Base-by-base conservation (phyloP, 2,888 invertebrate species). In the Zygaena filipendulae region DNA sequence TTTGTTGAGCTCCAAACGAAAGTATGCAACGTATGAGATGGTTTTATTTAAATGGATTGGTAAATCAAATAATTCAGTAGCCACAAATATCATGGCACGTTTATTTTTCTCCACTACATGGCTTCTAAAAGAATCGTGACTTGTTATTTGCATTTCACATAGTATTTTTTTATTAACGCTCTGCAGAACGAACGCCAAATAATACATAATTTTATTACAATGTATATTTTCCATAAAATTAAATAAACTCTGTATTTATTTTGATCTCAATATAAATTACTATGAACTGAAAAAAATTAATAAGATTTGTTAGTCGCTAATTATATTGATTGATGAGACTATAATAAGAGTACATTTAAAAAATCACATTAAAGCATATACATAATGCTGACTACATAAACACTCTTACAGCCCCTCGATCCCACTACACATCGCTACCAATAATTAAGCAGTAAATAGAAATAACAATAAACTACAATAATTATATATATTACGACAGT, bases 91-190 rank as follows among this genome's bases (percentile, higher is more conserved):
- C 79, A 81, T 81, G 81, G 81, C 81, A 81, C 81, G 79, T 81
- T 81, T 80, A 81, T 81, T 81, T 74, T 75, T 80, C 75, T 80
- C 77, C 80, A 81, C 81, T 81, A 81, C 81, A 81, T 81, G 80
- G 81, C 74, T 74, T 77, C 80, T 80, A 80, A 80, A 79, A 77
- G 79, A 80, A 80, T 79, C 77, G 66, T 80, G 75, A 79, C 77
- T 80, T 71, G 74, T 77, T 79, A 77, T 68, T 79, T 77, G 72
- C 68, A 75, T 77, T 42, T 72, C 58, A 70, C 66, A 72, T 71
- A 69, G 57, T 66, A 62, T 61, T 61, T 68, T 68, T 74, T 69
- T 57, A 59, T 49, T 70, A 71, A 62, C 62, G 62, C 75, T 69
- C 72, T 52, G 60, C 66, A 67, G 60, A 45, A 53, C 49, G 72